phyloP scores from a whole-genome alignment of 2,888 invertebrate genomes.

The Patella depressa region DNA sequence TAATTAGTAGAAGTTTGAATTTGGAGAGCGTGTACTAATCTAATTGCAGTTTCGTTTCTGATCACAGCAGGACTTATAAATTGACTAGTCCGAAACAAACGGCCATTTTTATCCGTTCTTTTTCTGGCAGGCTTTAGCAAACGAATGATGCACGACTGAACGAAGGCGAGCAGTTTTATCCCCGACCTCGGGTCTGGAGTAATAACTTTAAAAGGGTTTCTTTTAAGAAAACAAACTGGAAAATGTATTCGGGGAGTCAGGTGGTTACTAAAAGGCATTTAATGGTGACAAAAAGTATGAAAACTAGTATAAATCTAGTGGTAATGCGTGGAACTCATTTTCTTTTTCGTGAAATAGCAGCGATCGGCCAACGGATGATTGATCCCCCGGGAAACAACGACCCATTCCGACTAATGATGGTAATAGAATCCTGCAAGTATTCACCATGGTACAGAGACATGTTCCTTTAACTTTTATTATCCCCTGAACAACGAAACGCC shows the following conservation, averaged over 20 bases:
- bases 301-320: not conserved
- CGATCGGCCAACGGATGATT: not conserved
- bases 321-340: slow-evolving; percentile 8
- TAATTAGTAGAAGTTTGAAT: slow-evolving; percentile 37
- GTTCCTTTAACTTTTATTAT: slow-evolving; percentile 3
- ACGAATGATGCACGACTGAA: too few relatives aligned
- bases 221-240: too few relatives aligned
- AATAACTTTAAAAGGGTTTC: too few relatives aligned
- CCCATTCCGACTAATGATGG: slow-evolving; percentile 9
- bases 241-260: too few relatives aligned
- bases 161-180: too few relatives aligned
- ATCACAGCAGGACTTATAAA: slow-evolving; percentile 2
- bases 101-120: not conserved
- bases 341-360: not conserved
- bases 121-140: too few relatives aligned
- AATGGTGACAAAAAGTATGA: too few relatives aligned
- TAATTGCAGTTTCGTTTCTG: slow-evolving; percentile 24
- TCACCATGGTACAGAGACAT: not conserved
- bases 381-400: not conserved
- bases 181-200: too few relatives aligned
- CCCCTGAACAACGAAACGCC: slow-evolving; percentile 17
- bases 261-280: too few relatives aligned
- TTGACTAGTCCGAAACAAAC: not conserved
- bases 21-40: slow-evolving; percentile 28
- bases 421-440: not conserved